These are phyloP conservation scores for Nasua narica DNA, from an alignment of 2,797 vertebrate genomes.

Conservation along the genomic window DNA sequence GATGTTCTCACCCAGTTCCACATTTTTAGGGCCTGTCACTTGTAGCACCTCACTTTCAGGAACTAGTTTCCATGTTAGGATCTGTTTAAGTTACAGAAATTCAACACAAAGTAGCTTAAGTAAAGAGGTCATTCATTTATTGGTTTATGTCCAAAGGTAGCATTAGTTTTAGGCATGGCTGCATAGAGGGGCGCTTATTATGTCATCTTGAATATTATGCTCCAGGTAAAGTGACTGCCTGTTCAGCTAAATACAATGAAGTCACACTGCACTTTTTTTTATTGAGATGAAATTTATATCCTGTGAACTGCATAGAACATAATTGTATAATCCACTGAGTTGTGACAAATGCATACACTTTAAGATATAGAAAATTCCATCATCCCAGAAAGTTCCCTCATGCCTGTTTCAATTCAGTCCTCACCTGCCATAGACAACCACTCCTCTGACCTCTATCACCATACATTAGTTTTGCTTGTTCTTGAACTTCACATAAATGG, in stretches of 20 bases:
- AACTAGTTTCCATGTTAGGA: neutral
- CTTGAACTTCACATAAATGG: neutral
- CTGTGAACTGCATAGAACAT: slow-evolving; percentile 18
- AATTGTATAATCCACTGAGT: neutral
- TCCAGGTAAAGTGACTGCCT: neutral
- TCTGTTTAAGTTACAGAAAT: neutral
- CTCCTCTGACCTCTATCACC: neutral
- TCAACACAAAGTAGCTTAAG: neutral
- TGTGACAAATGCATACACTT: neutral
- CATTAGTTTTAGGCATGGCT: neutral
- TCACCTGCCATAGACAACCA: neutral
- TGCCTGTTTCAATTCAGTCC: neutral
- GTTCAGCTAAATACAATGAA: neutral
- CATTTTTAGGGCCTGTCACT: neutral
- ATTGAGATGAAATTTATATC: slow-evolving; percentile 41
- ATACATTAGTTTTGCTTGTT: neutral
- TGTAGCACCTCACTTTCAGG: neutral
- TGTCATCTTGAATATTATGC: neutral
- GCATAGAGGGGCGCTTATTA: neutral
- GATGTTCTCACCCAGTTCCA: neutral
- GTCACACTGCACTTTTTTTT: neutral
- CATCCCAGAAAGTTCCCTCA: neutral
- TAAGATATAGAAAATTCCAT: slow-evolving; percentile 6
- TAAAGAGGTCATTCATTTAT: neutral
- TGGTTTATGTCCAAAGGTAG: neutral